Base-by-base conservation (phyloP, 1,140 invertebrate species). In the Schlechtendalia chinensis region DNA sequence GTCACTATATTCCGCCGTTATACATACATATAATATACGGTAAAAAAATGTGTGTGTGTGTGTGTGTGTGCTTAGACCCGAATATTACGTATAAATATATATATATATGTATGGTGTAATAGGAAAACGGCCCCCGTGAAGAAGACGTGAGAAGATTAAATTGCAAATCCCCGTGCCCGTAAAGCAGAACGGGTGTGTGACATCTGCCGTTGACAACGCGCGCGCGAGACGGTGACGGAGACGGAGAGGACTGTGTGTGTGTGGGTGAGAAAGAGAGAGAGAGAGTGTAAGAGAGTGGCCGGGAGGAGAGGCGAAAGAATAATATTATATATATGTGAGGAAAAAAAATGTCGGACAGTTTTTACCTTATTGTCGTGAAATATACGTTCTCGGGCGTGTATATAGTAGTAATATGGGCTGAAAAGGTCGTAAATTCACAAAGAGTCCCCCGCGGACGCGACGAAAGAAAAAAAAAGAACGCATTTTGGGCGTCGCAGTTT, bases 361-460 rank as follows among this genome's bases (percentile, higher is more conserved):
- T 77, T 77, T 77, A 77, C 74, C 54, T 77, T 77, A 77, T 77
- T 77, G 54, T 77, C 54, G 32, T 77, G 54, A 77, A 77, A 77
- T 77, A 77, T 77, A 77, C 53, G 29, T 10, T 56, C 32, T 10
- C 2, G 3, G 32, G 32, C 32, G 32, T 8, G 56, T 32, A 32
- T 39, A 69, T 54, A 19, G 17, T 12, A 16, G 65, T 47, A 50
- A 69, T 69, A 69, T 50, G 22, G 45, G 39, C 39, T 47, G 45
- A 69, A 69, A 69, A 69, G 67, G 67, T 50, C 67, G 67, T 69
- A 69, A 69, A 69, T 69, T 50, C 67, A 69, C 65, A 47, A 69
- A 69, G 65, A 69, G 22, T 69, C 45, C 14, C 8, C 45, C 39
- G 19, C 5, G 67, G 6, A n/a, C 22, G 14, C 47, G 47, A 69